A percentile compares a stretch with the other conserved stretches of the same genome.
phyloP scores from a whole-genome alignment of 2,888 invertebrate genomes.

The Nezara viridula region DNA sequence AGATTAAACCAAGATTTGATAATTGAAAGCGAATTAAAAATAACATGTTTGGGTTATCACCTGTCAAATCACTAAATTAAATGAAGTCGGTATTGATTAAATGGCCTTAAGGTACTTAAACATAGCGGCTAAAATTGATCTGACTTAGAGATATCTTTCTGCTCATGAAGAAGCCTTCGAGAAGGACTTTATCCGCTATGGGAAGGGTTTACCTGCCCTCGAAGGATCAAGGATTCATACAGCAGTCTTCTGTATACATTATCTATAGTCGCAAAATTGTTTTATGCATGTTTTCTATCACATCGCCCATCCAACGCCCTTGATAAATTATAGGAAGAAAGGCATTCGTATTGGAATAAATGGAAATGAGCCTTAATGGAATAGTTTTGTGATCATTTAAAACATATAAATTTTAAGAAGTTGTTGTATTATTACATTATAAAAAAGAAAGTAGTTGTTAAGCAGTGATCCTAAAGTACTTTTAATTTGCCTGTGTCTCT shows the following conservation, averaged over 20 bases:
- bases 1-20: too few species aligned
- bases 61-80: too few species aligned
- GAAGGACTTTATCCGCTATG: background rate
- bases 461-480: too few species aligned
- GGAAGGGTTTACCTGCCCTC: background rate
- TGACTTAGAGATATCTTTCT: background rate
- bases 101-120: background rate
- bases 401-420: background rate
- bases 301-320: background rate
- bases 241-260: constrained; percentile 17
- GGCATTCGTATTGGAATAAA: constrained; percentile 9
- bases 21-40: too few species aligned
- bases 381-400: background rate
- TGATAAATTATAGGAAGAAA: background rate
- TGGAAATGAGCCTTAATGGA: background rate
- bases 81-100: too few species aligned
- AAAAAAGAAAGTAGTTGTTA: too few species aligned
- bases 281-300: constrained; percentile 42
- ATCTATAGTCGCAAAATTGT: constrained; percentile 13
- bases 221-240: constrained; percentile 9
- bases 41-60: too few species aligned
- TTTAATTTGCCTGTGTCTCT: too few species aligned
- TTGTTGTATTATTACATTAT: too few species aligned
- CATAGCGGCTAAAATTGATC: background rate
- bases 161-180: background rate